phyloP scores from a whole-genome alignment of 2,888 invertebrate genomes.

The Agrotis puta region DNA sequence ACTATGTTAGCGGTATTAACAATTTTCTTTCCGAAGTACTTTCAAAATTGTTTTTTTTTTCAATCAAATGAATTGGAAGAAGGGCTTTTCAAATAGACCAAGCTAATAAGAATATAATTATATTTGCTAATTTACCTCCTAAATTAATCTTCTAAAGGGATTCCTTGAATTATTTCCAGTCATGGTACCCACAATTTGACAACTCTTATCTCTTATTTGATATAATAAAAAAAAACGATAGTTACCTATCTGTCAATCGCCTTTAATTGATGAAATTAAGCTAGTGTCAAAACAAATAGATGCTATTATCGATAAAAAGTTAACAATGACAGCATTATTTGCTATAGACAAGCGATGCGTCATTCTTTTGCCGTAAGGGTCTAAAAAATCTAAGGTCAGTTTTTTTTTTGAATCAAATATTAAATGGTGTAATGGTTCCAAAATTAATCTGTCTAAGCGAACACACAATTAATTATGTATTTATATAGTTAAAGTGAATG shows the following conservation, averaged over 20 bases:
- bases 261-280: not conserved
- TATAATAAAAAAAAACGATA: no score
- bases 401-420: conserved; percentile 3
- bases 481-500: conserved; percentile 19
- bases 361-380: not conserved
- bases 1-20: no score
- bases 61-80: no score
- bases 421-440: not conserved
- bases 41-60: no score
- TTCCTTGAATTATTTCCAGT: not conserved
- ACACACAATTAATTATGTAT: conserved; percentile 8
- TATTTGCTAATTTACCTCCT: no score
- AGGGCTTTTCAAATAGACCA: not conserved
- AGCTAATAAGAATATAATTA: no score
- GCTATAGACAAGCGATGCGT: conserved; percentile 5
- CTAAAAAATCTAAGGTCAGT: not conserved
- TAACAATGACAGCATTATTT: not conserved
- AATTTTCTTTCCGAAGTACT: no score
- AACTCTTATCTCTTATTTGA: not conserved
- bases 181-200: not conserved
- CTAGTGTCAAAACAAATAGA: not conserved
- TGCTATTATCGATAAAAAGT: not conserved
- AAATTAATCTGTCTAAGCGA: conserved; percentile 2
- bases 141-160: no score
- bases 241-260: not conserved